These are phyloP conservation scores for Sparus aurata DNA, from an alignment of 2,797 vertebrate species.

Conservation along the genomic window DNA sequence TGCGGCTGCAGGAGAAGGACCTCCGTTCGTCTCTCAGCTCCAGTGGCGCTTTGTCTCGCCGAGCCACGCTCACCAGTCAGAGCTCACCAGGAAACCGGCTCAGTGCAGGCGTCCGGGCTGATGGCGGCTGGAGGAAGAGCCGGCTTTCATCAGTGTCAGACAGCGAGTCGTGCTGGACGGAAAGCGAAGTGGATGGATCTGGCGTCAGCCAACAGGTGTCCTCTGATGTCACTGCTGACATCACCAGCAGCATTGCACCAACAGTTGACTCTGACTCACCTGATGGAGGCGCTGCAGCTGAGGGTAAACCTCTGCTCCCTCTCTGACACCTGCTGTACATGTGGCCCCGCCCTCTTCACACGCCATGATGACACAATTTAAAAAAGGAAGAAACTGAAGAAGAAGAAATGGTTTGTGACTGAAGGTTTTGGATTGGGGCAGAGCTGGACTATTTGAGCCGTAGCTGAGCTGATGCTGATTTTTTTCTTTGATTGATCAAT, in stretches of 20 bases:
- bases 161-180: constrained; percentile 41
- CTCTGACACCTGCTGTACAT: constrained; percentile 12
- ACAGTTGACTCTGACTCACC: not conserved
- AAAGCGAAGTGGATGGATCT: constrained; percentile 11
- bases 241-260: not conserved
- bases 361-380: not conserved
- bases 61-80: constrained; percentile 13
- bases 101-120: not conserved
- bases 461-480: not conserved
- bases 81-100: not conserved
- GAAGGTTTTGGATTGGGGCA: not conserved
- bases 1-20: constrained; percentile 39
- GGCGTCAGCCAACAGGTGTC: not conserved
- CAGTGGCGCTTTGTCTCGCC: constrained; percentile 1
- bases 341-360: not conserved
- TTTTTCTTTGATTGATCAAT: not conserved
- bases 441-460: not conserved
- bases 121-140: constrained; percentile 11
- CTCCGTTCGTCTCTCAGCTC: constrained; percentile 32
- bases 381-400: not conserved
- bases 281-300: not conserved
- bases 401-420: not conserved
- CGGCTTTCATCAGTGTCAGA: constrained; percentile 9
- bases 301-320: constrained; percentile 8
- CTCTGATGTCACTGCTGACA: not conserved